Base-by-base conservation (phyloP, 2,797 vertebrate species). In the Myripristis murdjan region DNA sequence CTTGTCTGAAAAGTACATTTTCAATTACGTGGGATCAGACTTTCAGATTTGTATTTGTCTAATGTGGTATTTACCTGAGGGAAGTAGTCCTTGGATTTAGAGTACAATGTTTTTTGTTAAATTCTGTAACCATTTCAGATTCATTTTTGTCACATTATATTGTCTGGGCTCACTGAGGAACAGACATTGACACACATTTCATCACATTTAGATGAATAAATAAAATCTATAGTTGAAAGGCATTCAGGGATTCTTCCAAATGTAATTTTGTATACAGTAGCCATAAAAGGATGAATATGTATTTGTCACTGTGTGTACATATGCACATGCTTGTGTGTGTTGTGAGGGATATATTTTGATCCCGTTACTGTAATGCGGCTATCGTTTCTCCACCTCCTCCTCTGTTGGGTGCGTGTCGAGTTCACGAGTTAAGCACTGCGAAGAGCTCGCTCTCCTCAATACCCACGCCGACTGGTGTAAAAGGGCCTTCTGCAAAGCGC, bases 381-480 rank as follows among this genome's bases (percentile, higher is more conserved):
- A 90, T 92, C 88, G 85, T 92, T 92, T 84, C 80, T 86, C 84
- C 87, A 87, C 83, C 83, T 83, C 90, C 85, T 85, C 85, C 84
- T 89, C 83, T 90, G 90, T 80, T 78, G 81, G 85, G 83, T 87
- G 85, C 79, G 85, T 81, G 86, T 89, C 79, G 81, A 89, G 93
- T 91, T 94, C 92, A 93, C 89, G 87, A 92, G 92, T 93, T 93
- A 94, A 95, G 92, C 91, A 87, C 91, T 89, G 87, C 87, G 59
- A 92, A 93, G 90, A 91, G 92, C 91, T 91, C 86, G 75, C 87
- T 84, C 88, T 89, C 84, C 80, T 91, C 90, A 90, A 90, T 92
- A 90, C 87, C 90, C 92, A 85, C 68, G 82, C 87, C 83, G 89
- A 79, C 86, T 88, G 89, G 86, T 93, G 90, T 93, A 92, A 91